phyloP scores from a whole-genome alignment of 1,140 invertebrate genomes.

The Amyelois transitella region DNA sequence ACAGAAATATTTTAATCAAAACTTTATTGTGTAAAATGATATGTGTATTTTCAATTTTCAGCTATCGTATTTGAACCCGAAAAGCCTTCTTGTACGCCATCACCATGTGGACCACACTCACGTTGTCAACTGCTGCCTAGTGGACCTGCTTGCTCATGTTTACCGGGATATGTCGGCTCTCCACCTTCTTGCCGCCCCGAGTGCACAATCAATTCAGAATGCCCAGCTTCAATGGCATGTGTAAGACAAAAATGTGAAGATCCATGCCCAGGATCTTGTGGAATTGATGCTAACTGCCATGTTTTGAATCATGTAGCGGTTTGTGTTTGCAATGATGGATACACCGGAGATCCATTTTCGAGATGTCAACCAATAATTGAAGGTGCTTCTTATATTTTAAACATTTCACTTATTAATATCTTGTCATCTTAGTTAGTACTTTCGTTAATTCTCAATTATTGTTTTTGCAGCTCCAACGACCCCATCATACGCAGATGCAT shows the following conservation, averaged over 20 bases:
- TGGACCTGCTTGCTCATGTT: slow-evolving; percentile 85
- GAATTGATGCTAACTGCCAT: slow-evolving; percentile 82
- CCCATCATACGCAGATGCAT: slow-evolving; percentile 75
- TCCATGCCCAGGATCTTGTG: slow-evolving; percentile 85
- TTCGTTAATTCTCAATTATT: neutral
- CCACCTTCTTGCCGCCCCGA: slow-evolving; percentile 85
- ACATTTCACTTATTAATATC: neutral
- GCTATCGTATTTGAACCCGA: neutral
- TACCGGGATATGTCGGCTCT: slow-evolving; percentile 82
- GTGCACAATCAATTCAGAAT: slow-evolving; percentile 83
- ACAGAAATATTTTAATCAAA: too few species aligned
- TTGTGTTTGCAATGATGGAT: slow-evolving; percentile 82
- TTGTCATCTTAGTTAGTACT: slow-evolving; percentile 7
- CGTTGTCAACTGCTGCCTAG: slow-evolving; percentile 83
- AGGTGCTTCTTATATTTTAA: slow-evolving; percentile 30
- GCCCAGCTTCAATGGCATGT: slow-evolving; percentile 81
- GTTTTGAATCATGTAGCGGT: slow-evolving; percentile 84
- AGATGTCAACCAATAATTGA: slow-evolving; percentile 77
- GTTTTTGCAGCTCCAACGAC: slow-evolving; percentile 53
- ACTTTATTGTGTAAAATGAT: too few species aligned
- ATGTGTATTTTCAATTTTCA: too few species aligned
- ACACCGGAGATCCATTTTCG: slow-evolving; percentile 84
- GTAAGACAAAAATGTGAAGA: slow-evolving; percentile 83
- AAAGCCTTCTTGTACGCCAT: slow-evolving; percentile 81
- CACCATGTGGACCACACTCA: slow-evolving; percentile 88